Base-by-base conservation (phyloP, 2,113 vertebrate species). In the Lepus americanus region DNA sequence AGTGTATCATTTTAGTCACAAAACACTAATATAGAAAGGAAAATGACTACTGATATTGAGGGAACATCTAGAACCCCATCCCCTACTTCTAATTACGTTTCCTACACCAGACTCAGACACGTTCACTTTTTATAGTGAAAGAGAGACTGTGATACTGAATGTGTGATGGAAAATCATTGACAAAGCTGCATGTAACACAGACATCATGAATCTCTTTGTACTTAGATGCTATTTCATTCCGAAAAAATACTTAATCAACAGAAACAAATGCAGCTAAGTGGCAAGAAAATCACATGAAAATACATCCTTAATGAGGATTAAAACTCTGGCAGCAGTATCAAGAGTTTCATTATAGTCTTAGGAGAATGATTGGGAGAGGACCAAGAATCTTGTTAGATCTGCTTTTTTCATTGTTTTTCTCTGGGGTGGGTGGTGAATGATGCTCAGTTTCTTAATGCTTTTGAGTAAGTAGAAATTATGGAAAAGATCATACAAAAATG, bases 351-450 rank as follows among this genome's bases (percentile, higher is more conserved):
- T 20, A 14, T 53, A 51, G 23, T n/a, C 27, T 77, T 63, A 69
- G 9, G 51, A 76, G 8, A 70, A 81, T 53, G 27, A 20, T 4
- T 23, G 5, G 16, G 3, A 90, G 2, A 81, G 7, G 49, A 5
- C 67, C 14, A 85, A 53, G 11, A 67, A 13, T 86, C 13, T 86
- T 59, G 63, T 29, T 44, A 29, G 16, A 11, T 83, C 39, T 90
- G 20, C 22, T 76, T 69, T 3, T 0, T 39, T 67, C 17, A 39
- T 20, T 64, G 29, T 14, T 83, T 25, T 73, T 33, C 55, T 59
- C 55, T 59, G 8, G 2, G 6, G 0, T 19, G 9, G 0, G 0
- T 63, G 12, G 4, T 9, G 14, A 36, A 31, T 16, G 13, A 29
- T 31, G 27, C 17, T 66, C 19, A 59, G 36, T 67, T 81, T 76